Base-by-base conservation (phyloP, 2,797 vertebrate species). In the Arnoldichthys spilopterus region DNA sequence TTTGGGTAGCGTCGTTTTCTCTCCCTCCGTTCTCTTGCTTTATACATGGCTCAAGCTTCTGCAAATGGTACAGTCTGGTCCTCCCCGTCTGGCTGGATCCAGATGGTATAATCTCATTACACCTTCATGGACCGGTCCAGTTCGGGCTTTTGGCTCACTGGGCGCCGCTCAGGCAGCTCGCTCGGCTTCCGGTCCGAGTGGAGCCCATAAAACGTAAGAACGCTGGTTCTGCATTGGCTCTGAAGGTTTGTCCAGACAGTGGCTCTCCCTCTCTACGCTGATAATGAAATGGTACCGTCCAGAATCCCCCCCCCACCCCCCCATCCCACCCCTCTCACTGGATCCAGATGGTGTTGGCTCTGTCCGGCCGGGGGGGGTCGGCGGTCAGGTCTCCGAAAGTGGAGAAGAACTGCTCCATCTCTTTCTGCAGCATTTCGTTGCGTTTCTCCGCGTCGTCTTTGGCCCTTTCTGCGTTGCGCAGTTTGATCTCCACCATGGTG, bases 381-480 rank as follows among this genome's bases (percentile, higher is more conserved):
- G 89, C 7, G 32, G 97, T 98, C 86, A 99, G 89, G 84, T 98
- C 98, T 30, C 97, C 97, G 20, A 99, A 99, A 0, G 98, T 99
- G 63, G 98, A 98, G 88, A 98, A 99, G 80, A 99, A 99, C 90
- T 99, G 97, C 89, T 99, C 97, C 98, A 99, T 99, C 86, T 99
- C 98, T 71, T 97, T 98, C 92, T 99, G 98, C 54, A 99, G 91
- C 96, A 97, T 98, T 86, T 96, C 95, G 0, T 99, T 99, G 63
- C 98, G 94, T 78, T 97, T 97, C 91, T 99, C 98, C 0, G 97
- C 97, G 1, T 99, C 98, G 0, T 99, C 97, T 85, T 97, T 98
- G 1, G 98, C 98, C 0, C 98, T 92, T 87, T 99, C 98, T 0
- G 97, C 97, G 0, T 99, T 99, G n/a, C 97, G 95, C 90, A 99